Base-by-base conservation (phyloP, 2,113 vertebrate species). In the Corythaeola cristata region DNA sequence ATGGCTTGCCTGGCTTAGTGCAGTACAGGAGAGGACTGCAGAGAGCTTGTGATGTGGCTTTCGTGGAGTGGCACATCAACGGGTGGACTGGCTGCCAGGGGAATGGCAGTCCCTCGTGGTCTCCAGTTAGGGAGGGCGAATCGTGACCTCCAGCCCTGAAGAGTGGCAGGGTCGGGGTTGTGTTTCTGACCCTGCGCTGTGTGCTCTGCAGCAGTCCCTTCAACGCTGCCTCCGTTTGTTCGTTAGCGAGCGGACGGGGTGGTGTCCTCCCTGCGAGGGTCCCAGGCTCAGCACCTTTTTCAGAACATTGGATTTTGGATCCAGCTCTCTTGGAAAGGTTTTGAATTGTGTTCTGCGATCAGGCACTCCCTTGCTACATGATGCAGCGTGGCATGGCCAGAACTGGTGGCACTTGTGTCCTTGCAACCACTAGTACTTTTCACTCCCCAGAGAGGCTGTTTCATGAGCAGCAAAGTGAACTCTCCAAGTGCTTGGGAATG, bases 221-320 rank as follows among this genome's bases (percentile, higher is more conserved):
- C 58, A 60, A 3, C 0, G 7, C 83, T 66, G 56, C 60, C 39
- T 64, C 30, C 5, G 0, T 23, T 49, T 30, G 45, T 60, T 59
- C 16, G 3, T 15, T 28, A 8, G 82, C 3, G 5, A 87, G 60
- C 67, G 37, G 67, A 4, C 59, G 44, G 39, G 10, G 3, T 2
- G 35, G 6, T 16, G 39, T 53, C 28, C 86, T 85, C 71, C 74
- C 55, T 5, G 14, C 4, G 6, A 21, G 56, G 59, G 17, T 55
- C 85, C 41, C 30, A 3, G 55, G 26, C 62, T 85, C 0, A 0
- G 44, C 23, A 12, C 0, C 0, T 33, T 39, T 69, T 62, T 6
- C 47, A 55, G 30, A 26, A 18, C 2, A 0, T 2, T 41, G 41
- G 72, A 11, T 50, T 84, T 71, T 53, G 83, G 85, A 16, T 83